Percentiles rank a stretch among this genome's conserved stretches.
Conservation (phyloP, 2,888 invertebrate species). For the Drosophila prostipennis region DNA sequence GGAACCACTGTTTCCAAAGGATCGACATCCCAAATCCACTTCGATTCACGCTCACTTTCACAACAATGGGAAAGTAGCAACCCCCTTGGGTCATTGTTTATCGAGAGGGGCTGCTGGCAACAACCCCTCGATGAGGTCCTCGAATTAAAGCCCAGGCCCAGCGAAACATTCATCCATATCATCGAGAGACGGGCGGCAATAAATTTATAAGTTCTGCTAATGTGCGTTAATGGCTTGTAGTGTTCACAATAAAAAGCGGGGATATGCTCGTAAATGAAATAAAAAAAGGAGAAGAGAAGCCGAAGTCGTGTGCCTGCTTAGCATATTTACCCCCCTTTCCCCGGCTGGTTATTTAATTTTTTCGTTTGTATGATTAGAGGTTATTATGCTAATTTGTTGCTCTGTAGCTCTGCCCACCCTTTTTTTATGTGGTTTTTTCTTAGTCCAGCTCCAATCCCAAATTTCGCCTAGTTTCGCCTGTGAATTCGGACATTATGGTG, state of each 20-base stretch:
- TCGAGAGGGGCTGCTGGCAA: constrained; percentile 2
- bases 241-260: constrained; percentile 20
- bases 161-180: constrained; percentile 27
- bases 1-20: constrained; percentile 2
- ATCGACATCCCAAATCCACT: constrained; percentile 20
- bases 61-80: constrained; percentile 24
- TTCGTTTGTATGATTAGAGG: constrained; percentile 79
- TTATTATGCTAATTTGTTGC: constrained; percentile 77
- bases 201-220: constrained; percentile 78
- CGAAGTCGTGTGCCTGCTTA: constrained; percentile 52
- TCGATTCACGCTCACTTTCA: constrained; percentile 69
- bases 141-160: constrained; percentile 11
- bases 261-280: not conserved
- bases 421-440: not conserved
- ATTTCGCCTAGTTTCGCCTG: constrained; percentile 33
- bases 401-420: constrained; percentile 48
- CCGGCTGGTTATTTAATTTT: constrained; percentile 70
- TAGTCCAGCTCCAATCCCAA: constrained; percentile 22
- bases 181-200: constrained; percentile 59
- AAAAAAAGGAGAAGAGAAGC: constrained; percentile 11
- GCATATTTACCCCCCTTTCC: constrained; percentile 27
- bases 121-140: constrained; percentile 13
- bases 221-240: constrained; percentile 79
- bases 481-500: constrained; percentile 71
- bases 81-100: constrained; percentile 26